These are phyloP conservation scores for Clusia tigrina DNA, from an alignment of 2,888 invertebrate genomes.

Conservation along the genomic window DNA sequence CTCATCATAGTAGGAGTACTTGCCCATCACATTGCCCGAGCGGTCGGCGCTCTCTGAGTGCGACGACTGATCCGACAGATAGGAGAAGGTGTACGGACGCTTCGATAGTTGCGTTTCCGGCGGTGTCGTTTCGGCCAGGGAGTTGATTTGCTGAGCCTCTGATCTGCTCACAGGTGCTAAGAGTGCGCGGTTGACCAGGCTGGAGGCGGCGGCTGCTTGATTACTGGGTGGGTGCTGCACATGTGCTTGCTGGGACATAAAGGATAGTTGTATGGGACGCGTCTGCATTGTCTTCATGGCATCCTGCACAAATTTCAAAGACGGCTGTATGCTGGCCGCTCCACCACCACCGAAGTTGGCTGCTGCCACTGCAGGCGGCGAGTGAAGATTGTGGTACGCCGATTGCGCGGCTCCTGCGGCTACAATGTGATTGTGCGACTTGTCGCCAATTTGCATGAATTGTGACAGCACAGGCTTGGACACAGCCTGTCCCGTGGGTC, in stretches of 20 bases:
- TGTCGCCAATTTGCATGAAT: background rate
- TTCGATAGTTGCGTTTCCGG: background rate
- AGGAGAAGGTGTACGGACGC: conserved; percentile 50
- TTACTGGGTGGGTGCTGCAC: conserved; percentile 1
- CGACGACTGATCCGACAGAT: conserved; percentile 51
- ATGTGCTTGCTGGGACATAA: conserved; percentile 25
- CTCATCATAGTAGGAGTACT: conserved; percentile 75
- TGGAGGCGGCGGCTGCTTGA: too few relatives aligned
- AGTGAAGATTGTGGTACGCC: too few relatives aligned
- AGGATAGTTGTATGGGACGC: conserved; percentile 30
- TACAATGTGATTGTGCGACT: background rate
- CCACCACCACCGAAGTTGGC: background rate
- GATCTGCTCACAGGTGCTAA: background rate
- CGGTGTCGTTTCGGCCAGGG: conserved; percentile 6
- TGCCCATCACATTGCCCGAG: conserved; percentile 65
- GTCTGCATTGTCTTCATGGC: conserved; percentile 37
- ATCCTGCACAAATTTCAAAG: conserved; percentile 39
- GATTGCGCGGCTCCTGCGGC: background rate
- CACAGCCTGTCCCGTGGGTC: background rate
- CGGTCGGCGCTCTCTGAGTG: conserved; percentile 57
- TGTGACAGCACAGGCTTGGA: conserved; percentile 8
- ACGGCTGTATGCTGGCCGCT: background rate
- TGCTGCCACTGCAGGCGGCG: too few relatives aligned
- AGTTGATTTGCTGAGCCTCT: background rate
- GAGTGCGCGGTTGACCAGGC: background rate